Conservation (phyloP, 1,140 invertebrate genomes). For the Nymphalis io region DNA sequence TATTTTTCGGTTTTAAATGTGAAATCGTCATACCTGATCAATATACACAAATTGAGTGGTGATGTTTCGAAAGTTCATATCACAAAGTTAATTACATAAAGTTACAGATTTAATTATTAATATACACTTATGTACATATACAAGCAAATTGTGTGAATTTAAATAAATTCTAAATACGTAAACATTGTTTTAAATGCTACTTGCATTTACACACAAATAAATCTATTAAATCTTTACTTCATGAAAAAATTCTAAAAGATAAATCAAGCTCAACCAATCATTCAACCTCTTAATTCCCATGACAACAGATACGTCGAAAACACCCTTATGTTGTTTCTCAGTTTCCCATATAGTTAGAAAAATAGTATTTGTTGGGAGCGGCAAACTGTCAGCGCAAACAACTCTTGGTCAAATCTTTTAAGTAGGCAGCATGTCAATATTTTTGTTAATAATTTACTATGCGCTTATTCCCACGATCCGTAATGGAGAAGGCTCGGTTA, state of each 20-base stretch:
- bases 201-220: too few relatives aligned
- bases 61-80: too few relatives aligned
- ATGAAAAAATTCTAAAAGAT: not conserved
- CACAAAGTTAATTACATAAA: too few relatives aligned
- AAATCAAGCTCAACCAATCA: not conserved
- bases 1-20: too few relatives aligned
- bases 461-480: constrained; percentile 66
- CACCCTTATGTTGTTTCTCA: constrained; percentile 31
- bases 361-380: constrained; percentile 67
- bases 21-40: too few relatives aligned
- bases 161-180: too few relatives aligned
- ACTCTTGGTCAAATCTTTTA: constrained; percentile 73
- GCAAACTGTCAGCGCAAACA: constrained; percentile 72
- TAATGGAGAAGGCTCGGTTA: constrained; percentile 61
- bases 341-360: constrained; percentile 70
- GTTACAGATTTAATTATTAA: too few relatives aligned
- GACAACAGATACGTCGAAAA: constrained; percentile 31
- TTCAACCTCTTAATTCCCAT: constrained; percentile 20
- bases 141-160: too few relatives aligned
- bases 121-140: too few relatives aligned
- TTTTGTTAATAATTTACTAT: constrained; percentile 78
- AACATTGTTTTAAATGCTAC: too few relatives aligned
- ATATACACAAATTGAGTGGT: too few relatives aligned
- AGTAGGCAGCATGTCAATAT: constrained; percentile 78
- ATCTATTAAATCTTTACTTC: too few relatives aligned